A percentile compares a stretch with the other conserved stretches of the same genome.
phyloP scores from a whole-genome alignment of 1,140 invertebrate genomes.

The Piezodorus guildinii region DNA sequence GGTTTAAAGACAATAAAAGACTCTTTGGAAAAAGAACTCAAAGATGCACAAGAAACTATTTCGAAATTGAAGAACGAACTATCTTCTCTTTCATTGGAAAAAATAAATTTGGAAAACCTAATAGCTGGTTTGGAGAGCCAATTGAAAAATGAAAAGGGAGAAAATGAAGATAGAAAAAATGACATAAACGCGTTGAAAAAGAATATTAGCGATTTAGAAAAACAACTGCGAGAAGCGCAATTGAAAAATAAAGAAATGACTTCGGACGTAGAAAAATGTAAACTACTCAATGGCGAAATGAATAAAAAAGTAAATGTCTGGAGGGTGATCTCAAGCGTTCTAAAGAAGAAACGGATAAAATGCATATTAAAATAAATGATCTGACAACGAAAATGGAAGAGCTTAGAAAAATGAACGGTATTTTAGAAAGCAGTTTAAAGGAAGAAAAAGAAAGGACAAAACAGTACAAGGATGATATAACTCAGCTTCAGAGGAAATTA shows the following conservation, averaged over 20 bases:
- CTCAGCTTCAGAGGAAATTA: background rate
- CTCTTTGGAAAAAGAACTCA: conserved; percentile 7
- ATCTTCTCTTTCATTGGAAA: conserved; percentile 10
- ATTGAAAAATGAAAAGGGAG: conserved; percentile 10
- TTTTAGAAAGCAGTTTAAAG: conserved; percentile 1
- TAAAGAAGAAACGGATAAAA: background rate
- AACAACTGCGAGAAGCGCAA: background rate
- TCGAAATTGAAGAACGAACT: background rate
- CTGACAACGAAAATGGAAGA: conserved; percentile 8
- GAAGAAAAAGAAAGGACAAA: background rate
- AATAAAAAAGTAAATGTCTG: conserved; percentile 5
- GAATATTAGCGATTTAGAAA: conserved; percentile 1
- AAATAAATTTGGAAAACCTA: conserved; percentile 9
- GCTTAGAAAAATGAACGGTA: background rate
- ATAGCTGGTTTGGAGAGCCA: conserved; percentile 17
- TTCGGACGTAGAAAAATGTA: background rate
- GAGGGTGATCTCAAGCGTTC: background rate
- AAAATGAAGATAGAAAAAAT: conserved; percentile 18
- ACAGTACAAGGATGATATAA: background rate
- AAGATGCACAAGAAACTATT: background rate
- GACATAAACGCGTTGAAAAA: conserved; percentile 9
- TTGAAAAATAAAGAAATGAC: background rate
- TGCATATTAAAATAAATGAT: background rate
- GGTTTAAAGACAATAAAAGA: conserved; percentile 15
- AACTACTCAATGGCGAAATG: background rate